Percentiles rank a stretch among this genome's conserved stretches.
Conservation (phyloP, 2,113 vertebrate species). For the Recurvirostra avosetta region DNA sequence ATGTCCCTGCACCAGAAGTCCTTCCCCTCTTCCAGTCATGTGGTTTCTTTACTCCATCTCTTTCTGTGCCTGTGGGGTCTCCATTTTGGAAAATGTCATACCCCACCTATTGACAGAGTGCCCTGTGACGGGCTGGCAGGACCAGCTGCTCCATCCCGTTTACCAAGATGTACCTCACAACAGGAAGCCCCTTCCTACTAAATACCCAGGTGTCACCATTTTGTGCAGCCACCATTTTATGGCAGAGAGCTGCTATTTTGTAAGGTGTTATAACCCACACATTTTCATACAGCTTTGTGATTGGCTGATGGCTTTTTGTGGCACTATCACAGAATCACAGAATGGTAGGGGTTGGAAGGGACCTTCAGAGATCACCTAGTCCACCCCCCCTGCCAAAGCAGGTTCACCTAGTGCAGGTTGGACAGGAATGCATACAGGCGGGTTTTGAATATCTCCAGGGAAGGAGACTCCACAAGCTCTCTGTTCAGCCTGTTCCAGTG, state of each 20-base stretch:
- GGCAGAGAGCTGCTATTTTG: background rate
- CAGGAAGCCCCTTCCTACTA: background rate
- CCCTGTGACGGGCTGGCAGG: background rate
- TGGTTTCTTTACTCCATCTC: background rate
- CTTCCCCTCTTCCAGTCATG: background rate
- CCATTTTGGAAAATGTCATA: background rate
- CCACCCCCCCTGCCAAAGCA: too few species aligned
- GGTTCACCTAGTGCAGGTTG: too few species aligned
- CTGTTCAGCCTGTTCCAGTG: too few species aligned
- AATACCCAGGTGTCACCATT: background rate
- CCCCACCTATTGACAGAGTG: background rate
- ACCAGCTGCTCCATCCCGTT: background rate
- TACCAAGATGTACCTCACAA: background rate
- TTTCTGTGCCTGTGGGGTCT: background rate
- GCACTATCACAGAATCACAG: fast-evolving
- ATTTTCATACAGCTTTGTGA: background rate
- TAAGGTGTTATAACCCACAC: fast-evolving
- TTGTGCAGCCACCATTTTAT: background rate
- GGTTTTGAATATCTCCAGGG: too few species aligned
- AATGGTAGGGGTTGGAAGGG: too few species aligned
- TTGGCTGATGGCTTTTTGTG: background rate
- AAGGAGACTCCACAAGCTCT: too few species aligned
- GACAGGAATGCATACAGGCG: too few species aligned
- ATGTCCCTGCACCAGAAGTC: background rate
- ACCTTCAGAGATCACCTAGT: too few species aligned